These are phyloP conservation scores for Phodopus roborovskii DNA, from an alignment of 2,113 vertebrate species.

Conservation along the genomic window DNA sequence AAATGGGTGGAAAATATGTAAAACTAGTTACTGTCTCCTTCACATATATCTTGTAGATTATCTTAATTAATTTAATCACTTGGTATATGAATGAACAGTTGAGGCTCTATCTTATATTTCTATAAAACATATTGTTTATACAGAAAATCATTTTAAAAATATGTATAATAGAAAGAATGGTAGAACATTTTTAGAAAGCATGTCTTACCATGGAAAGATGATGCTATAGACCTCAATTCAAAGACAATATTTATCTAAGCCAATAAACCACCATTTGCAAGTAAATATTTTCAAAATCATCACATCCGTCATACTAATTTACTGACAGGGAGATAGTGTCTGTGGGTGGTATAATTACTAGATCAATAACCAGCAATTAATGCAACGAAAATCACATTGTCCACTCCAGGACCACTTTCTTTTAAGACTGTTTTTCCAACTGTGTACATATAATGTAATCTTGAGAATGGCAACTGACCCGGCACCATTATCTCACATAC, in stretches of 20 bases:
- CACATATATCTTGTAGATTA: neutral
- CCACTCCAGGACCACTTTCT: neutral
- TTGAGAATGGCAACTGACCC: neutral
- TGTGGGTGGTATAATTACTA: neutral
- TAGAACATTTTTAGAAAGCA: conserved; percentile 25
- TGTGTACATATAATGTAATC: conserved; percentile 10
- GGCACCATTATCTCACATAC: neutral
- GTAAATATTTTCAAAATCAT: conserved; percentile 4
- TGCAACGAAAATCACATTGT: neutral
- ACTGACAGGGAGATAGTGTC: neutral
- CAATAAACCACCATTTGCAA: neutral
- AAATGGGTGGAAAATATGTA: neutral
- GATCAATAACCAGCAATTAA: neutral
- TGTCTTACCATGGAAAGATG: conserved; percentile 8
- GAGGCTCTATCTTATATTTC: neutral
- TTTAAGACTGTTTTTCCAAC: neutral
- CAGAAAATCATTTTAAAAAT: neutral
- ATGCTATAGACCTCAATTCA: conserved; percentile 15
- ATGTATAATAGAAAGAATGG: neutral
- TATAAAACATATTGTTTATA: neutral
- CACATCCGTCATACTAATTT: neutral
- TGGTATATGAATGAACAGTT: neutral
- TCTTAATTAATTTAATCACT: neutral
- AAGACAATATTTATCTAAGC: neutral
- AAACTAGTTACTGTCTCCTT: neutral